A percentile compares a stretch with the other conserved stretches of the same genome.
Evolutionary conservation across 2,797 vertebrate species (phyloP).

Genomic region (Rhinogobio ventralis): DNA sequence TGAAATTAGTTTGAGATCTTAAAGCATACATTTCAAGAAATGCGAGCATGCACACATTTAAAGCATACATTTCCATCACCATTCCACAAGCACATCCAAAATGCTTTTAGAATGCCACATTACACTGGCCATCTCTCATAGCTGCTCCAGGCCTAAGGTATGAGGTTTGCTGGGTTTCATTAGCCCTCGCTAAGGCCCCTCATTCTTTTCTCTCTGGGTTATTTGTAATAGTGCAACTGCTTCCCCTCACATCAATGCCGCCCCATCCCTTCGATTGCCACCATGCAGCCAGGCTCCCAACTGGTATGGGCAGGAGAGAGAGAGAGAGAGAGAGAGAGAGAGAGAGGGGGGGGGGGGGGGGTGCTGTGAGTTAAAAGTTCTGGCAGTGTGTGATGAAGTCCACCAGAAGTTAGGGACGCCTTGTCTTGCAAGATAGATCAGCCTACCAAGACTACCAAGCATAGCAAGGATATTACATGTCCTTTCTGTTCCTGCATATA

Average conservation of each 20-base stretch:
- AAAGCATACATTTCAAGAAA: background rate
- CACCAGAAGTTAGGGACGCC: background rate
- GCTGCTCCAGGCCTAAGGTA: conserved; percentile 23
- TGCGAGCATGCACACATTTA: background rate
- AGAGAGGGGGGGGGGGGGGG: background rate
- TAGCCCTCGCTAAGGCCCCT: conserved; percentile 9
- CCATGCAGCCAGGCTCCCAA: background rate
- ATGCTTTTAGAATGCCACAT: conserved; percentile 7
- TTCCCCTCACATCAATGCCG: background rate
- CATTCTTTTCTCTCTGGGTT: background rate
- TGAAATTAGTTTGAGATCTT: conserved; percentile 15
- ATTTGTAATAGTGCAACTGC: background rate
- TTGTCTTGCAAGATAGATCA: background rate
- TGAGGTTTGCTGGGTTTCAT: conserved; percentile 40
- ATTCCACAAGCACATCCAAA: conserved; percentile 7
- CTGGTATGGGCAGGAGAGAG: background rate
- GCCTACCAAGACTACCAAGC: background rate
- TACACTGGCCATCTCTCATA: conserved; percentile 15
- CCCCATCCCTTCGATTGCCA: background rate
- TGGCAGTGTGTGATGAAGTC: background rate
- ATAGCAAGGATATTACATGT: background rate
- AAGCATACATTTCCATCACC: background rate
- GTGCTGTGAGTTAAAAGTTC: background rate
- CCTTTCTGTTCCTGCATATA: background rate
- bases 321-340: background rate